Percentiles rank a stretch among this genome's conserved stretches.
These are phyloP conservation scores for Sinocyclocheilus rhinocerous DNA, from an alignment of 2,113 vertebrate genomes.

Conservation along the genomic window DNA sequence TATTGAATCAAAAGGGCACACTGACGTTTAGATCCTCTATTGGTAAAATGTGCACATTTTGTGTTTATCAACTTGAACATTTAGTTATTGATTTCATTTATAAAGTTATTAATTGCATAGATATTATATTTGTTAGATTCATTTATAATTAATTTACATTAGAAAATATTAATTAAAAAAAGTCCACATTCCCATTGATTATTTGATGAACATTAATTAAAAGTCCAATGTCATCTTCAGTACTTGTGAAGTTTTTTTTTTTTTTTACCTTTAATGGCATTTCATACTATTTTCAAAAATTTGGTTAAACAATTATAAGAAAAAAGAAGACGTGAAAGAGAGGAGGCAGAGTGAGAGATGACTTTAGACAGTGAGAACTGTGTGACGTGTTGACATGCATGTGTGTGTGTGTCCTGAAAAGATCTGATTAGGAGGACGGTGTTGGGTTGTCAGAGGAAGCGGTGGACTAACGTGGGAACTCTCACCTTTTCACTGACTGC, in stretches of 20 bases:
- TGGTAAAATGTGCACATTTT: background rate
- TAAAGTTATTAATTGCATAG: background rate
- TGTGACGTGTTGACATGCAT: background rate
- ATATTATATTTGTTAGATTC: background rate
- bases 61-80: background rate
- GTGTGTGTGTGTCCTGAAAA: constrained; percentile 5
- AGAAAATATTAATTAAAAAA: background rate
- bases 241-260: background rate
- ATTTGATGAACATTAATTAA: background rate
- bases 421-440: constrained; percentile 8
- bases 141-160: background rate
- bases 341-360: background rate
- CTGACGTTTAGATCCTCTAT: background rate
- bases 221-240: background rate
- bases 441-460: constrained; percentile 23
- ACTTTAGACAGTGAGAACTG: background rate
- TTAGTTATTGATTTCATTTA: background rate
- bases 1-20: background rate
- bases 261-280: background rate
- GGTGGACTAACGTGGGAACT: constrained; percentile 7
- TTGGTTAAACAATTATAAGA: background rate
- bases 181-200: background rate
- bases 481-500: constrained; percentile 7
- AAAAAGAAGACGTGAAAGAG: background rate
- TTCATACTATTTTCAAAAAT: background rate